A percentile compares a stretch with the other conserved stretches of the same genome.
phyloP scores from a whole-genome alignment of 2,888 invertebrate genomes.

The Xanthia icteritia region DNA sequence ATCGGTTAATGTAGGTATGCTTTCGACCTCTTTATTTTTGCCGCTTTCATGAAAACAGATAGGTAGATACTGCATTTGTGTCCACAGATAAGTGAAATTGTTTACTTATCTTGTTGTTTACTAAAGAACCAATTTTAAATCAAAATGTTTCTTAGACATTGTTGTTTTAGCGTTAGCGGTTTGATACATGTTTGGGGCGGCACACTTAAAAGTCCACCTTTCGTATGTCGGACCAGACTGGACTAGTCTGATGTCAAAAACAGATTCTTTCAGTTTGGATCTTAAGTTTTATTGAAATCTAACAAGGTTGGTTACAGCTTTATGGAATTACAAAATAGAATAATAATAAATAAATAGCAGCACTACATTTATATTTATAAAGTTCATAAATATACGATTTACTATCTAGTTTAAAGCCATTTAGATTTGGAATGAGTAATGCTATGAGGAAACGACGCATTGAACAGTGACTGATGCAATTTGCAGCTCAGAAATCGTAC shows the following conservation, averaged over 20 bases:
- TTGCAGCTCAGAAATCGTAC: slow-evolving; percentile 35
- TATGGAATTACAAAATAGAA: neutral
- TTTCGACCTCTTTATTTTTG: slow-evolving; percentile 49
- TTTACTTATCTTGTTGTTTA: slow-evolving; percentile 16
- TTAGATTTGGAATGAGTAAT: slow-evolving; percentile 56
- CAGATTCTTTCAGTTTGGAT: neutral
- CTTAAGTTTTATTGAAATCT: neutral
- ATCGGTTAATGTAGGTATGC: slow-evolving; percentile 53
- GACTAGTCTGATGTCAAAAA: neutral
- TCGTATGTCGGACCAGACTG: too few relatives aligned
- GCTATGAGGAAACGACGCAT: slow-evolving; percentile 35
- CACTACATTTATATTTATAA: neutral
- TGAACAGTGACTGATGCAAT: slow-evolving; percentile 46
- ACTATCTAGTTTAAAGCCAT: slow-evolving; percentile 35
- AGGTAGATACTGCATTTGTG: slow-evolving; percentile 19
- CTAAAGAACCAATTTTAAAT: neutral
- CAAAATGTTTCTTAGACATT: slow-evolving; percentile 20
- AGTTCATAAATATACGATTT: slow-evolving; percentile 24
- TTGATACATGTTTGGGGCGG: slow-evolving; percentile 7
- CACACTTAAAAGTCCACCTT: neutral
- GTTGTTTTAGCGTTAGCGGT: neutral
- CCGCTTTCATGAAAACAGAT: slow-evolving; percentile 40
- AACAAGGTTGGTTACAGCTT: neutral
- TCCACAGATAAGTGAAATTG: slow-evolving; percentile 46
- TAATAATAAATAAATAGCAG: neutral